Evolutionary conservation across 2,113 vertebrate species (phyloP).

Genomic region (Dipodomys ordii): DNA sequence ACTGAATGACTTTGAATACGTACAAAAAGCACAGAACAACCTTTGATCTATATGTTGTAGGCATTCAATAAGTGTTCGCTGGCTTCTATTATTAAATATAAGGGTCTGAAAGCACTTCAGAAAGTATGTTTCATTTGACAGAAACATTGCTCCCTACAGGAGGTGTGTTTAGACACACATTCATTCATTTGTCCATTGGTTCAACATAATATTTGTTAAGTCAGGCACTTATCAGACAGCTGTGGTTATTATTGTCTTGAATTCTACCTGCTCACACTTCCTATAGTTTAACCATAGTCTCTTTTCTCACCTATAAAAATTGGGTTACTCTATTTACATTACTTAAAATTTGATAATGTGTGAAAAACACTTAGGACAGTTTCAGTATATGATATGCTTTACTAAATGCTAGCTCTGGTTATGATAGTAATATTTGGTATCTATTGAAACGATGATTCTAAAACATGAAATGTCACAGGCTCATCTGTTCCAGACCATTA

Average conservation of each 20-base stretch:
- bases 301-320: background rate
- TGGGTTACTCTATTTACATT: background rate
- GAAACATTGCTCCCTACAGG: background rate
- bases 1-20: background rate
- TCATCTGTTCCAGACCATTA: background rate
- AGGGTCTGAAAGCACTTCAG: background rate
- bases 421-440: background rate
- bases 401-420: background rate
- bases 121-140: background rate
- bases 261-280: background rate
- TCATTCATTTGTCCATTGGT: background rate
- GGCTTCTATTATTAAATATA: background rate
- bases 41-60: background rate
- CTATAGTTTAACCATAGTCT: background rate
- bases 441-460: background rate
- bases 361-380: background rate
- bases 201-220: conserved; percentile 18
- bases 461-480: background rate
- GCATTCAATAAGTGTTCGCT: background rate
- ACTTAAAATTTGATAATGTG: background rate
- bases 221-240: background rate
- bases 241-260: background rate
- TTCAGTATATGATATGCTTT: background rate
- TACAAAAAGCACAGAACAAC: background rate
- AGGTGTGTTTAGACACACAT: background rate